A percentile compares a stretch with the other conserved stretches of the same genome.
Conservation (phyloP, 2,797 vertebrate species). For the Tauraco hartlaubi region DNA sequence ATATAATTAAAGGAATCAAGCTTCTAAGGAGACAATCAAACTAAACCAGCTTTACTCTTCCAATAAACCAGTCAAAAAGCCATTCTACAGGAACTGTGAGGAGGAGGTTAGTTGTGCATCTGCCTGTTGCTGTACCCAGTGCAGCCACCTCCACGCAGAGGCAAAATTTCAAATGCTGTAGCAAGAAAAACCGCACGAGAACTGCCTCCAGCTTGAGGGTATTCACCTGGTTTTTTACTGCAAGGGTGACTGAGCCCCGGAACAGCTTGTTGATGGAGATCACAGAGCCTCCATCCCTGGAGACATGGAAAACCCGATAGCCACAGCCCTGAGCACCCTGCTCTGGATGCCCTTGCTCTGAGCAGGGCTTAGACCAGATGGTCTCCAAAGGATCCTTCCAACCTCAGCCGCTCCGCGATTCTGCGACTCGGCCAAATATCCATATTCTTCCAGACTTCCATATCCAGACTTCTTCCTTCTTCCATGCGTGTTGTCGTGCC, state of each 20-base stretch:
- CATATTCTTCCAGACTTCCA: too few relatives aligned
- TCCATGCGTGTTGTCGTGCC: background rate
- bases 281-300: background rate
- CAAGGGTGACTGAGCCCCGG: background rate
- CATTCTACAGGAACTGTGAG: background rate
- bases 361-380: fast-evolving
- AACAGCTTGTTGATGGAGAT: too few relatives aligned
- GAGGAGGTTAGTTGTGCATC: background rate
- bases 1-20: background rate
- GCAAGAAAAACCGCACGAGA: background rate
- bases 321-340: background rate
- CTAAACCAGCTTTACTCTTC: background rate
- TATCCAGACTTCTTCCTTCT: too few relatives aligned
- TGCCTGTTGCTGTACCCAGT: background rate
- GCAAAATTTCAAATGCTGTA: background rate
- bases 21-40: background rate
- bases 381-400: background rate
- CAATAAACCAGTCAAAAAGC: background rate
- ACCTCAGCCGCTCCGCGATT: background rate
- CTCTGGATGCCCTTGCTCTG: background rate
- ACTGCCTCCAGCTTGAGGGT: background rate
- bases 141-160: background rate
- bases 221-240: background rate
- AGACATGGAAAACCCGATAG: fast-evolving
- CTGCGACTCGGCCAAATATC: fast-evolving